Conservation (phyloP, 2,888 invertebrate species). For the Pantelozetes paolii region DNA sequence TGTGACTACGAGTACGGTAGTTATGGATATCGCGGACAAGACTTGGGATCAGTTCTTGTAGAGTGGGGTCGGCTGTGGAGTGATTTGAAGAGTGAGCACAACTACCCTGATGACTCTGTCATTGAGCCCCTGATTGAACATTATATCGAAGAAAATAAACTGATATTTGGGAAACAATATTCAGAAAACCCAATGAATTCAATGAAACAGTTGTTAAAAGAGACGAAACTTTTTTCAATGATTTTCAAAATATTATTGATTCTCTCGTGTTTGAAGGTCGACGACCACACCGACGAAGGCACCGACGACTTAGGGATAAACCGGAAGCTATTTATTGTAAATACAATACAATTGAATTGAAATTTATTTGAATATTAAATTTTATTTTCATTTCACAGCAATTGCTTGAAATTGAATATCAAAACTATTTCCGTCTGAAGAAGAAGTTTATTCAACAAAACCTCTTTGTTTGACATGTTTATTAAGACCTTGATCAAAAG, state of each 20-base stretch:
- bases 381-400: not conserved
- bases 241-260: not conserved
- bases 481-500: too few species aligned
- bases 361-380: not conserved
- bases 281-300: too few species aligned
- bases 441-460: not conserved
- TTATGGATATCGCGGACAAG: slow-evolving; percentile 17
- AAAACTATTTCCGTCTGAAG: not conserved
- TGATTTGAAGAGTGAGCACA: not conserved
- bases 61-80: not conserved
- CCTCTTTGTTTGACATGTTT: too few species aligned
- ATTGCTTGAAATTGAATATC: not conserved
- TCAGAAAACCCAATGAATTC: not conserved
- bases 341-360: not conserved
- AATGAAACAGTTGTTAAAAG: not conserved
- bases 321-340: not conserved
- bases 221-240: not conserved
- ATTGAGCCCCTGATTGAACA: not conserved
- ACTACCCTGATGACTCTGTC: not conserved
- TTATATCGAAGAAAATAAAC: not conserved
- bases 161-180: not conserved
- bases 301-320: not conserved
- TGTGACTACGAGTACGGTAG: slow-evolving; percentile 28
- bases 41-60: not conserved
- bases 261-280: slow-evolving; percentile 64